These are phyloP conservation scores for Eupeodes latifasciatus DNA, from an alignment of 2,888 invertebrate species.

Conservation along the genomic window DNA sequence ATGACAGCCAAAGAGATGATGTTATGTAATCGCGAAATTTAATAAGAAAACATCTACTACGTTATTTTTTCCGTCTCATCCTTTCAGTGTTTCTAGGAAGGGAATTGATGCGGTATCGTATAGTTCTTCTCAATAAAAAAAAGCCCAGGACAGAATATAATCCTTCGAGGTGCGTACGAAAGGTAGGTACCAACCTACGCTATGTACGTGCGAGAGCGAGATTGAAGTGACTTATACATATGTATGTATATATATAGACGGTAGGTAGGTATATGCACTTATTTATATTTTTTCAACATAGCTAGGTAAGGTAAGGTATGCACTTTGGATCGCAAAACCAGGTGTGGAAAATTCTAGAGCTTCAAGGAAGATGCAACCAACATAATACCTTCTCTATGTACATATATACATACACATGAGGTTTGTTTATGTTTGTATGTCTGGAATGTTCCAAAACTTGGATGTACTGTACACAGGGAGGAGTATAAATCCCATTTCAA, in stretches of 20 bases:
- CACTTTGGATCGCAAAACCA: constrained; percentile 16
- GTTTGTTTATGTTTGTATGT: background rate
- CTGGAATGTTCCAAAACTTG: constrained; percentile 31
- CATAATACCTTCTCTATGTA: constrained; percentile 22
- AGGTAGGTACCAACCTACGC: background rate
- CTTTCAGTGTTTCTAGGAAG: background rate
- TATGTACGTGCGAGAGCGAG: constrained; percentile 21
- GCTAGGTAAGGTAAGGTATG: too few relatives aligned
- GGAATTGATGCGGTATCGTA: constrained; percentile 25
- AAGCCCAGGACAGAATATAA: background rate
- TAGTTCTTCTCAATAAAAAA: background rate
- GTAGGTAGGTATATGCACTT: background rate
- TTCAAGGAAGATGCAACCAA: constrained; percentile 25
- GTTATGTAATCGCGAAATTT: constrained; percentile 53
- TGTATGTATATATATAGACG: background rate
- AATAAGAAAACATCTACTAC: constrained; percentile 19
- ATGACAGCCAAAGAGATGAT: constrained; percentile 25
- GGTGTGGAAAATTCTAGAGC: constrained; percentile 48
- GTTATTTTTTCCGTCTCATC: background rate
- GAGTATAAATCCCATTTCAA: constrained; percentile 9
- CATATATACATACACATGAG: too few relatives aligned
- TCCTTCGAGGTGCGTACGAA: constrained; percentile 43
- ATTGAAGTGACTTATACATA: background rate
- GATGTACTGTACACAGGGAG: constrained; percentile 34
- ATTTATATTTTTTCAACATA: constrained; percentile 26